These are phyloP conservation scores for Astyanax mexicanus DNA, from an alignment of 2,797 vertebrate genomes.

Conservation along the genomic window DNA sequence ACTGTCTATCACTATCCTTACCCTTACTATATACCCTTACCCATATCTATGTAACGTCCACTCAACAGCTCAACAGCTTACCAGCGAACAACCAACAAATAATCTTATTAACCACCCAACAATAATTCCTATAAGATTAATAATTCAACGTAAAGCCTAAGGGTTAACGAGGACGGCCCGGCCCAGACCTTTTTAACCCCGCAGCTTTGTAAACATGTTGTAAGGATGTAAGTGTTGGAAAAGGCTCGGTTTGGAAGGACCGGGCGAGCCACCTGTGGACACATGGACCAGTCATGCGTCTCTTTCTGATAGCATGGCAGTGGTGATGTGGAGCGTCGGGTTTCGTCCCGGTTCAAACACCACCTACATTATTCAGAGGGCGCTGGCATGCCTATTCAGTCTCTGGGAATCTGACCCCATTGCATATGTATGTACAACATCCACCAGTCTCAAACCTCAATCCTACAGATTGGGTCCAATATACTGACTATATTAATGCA, in stretches of 20 bases:
- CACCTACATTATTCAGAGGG: slow-evolving; percentile 51
- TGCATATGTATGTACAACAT: slow-evolving; percentile 22
- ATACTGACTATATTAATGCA: too few relatives aligned
- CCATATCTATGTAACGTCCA: neutral
- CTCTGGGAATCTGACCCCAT: slow-evolving; percentile 46
- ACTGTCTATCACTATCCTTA: neutral
- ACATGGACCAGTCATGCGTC: slow-evolving; percentile 1
- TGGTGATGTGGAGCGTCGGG: slow-evolving; percentile 44
- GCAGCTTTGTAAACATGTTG: slow-evolving; percentile 27
- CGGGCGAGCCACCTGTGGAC: neutral
- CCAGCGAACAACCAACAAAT: too few relatives aligned
- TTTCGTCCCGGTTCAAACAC: slow-evolving; percentile 51
- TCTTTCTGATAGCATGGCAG: slow-evolving; percentile 8
- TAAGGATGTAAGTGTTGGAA: slow-evolving; percentile 11
- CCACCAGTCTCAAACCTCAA: slow-evolving; percentile 39
- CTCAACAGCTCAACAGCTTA: too few relatives aligned
- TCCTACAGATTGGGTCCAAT: neutral
- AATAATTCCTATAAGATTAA: neutral
- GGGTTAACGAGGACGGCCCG: neutral
- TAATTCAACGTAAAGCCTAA: neutral
- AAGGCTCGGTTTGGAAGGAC: slow-evolving; percentile 8
- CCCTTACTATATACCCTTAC: too few relatives aligned
- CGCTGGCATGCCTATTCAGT: slow-evolving; percentile 42
- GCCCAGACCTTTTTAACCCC: slow-evolving; percentile 16
- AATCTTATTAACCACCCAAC: too few relatives aligned